phyloP scores from a whole-genome alignment of 1,140 invertebrate species.

The Aphidius gifuensis region DNA sequence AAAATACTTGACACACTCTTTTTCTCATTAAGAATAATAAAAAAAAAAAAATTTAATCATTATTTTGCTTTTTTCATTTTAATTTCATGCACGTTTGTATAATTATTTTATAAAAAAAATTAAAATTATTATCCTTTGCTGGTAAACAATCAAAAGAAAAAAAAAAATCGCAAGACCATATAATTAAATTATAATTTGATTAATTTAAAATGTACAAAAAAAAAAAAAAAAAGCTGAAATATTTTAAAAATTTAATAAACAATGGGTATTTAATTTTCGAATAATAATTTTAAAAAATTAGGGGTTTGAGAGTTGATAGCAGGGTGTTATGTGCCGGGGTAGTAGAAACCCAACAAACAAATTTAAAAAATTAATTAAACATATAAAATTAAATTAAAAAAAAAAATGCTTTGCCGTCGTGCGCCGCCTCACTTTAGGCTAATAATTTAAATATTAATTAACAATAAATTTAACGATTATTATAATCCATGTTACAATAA shows the following conservation, averaged over 20 bases:
- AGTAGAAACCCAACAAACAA: constrained; percentile 42
- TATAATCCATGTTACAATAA: constrained; percentile 57
- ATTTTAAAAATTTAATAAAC: constrained; percentile 16
- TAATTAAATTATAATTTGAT: no score
- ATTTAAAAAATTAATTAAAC: constrained; percentile 30
- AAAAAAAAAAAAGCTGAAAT: not conserved
- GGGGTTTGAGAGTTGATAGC: constrained; percentile 40
- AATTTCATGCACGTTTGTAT: not conserved
- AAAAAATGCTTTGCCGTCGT: constrained; percentile 54
- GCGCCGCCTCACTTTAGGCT: constrained; percentile 55
- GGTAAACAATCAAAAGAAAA: not conserved
- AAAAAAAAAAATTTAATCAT: constrained; percentile 4
- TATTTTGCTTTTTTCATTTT: constrained; percentile 8
- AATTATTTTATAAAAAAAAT: no score
- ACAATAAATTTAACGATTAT: constrained; percentile 48
- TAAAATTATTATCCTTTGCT: no score
- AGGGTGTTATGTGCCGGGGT: constrained; percentile 54
- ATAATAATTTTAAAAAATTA: constrained; percentile 19
- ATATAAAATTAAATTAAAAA: constrained; percentile 13
- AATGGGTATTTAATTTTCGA: constrained; percentile 15
- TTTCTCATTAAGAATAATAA: not conserved
- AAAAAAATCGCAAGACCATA: not conserved
- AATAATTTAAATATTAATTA: constrained; percentile 55
- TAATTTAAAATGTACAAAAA: not conserved
- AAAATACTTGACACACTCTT: not conserved